Percentiles rank a stretch among this genome's conserved stretches.
These are phyloP conservation scores for Turnix velox DNA, from an alignment of 2,113 vertebrate genomes.

Conservation along the genomic window DNA sequence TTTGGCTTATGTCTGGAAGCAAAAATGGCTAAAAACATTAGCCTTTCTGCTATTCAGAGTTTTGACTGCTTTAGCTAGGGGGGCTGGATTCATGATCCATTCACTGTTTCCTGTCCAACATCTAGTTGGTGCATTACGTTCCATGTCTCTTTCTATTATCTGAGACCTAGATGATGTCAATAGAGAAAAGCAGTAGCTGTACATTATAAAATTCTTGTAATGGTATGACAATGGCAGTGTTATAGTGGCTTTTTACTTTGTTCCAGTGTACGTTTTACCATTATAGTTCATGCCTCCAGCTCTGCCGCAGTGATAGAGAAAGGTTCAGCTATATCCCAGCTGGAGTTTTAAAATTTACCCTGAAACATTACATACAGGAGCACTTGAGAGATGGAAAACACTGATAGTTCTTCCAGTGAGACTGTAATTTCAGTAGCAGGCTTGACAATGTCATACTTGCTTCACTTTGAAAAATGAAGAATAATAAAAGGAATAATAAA, in stretches of 20 bases:
- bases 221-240: constrained; percentile 69
- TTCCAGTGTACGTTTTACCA: constrained; percentile 78
- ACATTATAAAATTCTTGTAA: constrained; percentile 69
- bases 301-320: constrained; percentile 62
- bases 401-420: constrained; percentile 6
- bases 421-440: background rate
- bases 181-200: constrained; percentile 78
- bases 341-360: constrained; percentile 64
- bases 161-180: constrained; percentile 80
- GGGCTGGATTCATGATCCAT: constrained; percentile 83
- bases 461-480: background rate
- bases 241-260: constrained; percentile 68
- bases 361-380: constrained; percentile 58
- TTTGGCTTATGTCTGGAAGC: constrained; percentile 67
- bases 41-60: constrained; percentile 77
- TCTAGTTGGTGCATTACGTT: constrained; percentile 88
- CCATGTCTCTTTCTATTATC: constrained; percentile 88
- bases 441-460: background rate
- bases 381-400: constrained; percentile 33
- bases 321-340: constrained; percentile 58
- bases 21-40: constrained; percentile 77
- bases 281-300: constrained; percentile 78
- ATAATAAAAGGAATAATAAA: background rate
- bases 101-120: constrained; percentile 78
- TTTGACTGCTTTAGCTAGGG: constrained; percentile 82